Evolutionary conservation across 30 jellyfish, hydroid and myxozoan species (phyloP).

Genomic region (Cassiopea xamachana): DNA sequence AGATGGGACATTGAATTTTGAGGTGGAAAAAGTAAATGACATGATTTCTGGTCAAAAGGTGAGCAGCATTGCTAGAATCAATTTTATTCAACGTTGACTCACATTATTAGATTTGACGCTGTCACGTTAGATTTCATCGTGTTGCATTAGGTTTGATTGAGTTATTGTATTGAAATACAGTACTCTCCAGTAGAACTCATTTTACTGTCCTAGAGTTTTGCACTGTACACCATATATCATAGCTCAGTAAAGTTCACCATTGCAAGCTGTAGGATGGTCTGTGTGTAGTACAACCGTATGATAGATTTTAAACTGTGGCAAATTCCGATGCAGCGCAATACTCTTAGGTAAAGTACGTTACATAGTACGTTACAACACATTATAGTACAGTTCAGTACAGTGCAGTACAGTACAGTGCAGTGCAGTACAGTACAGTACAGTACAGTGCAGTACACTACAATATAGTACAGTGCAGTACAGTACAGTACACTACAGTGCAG

Average conservation of each 20-base stretch:
- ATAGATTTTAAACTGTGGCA: background rate
- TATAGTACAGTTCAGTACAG: background rate
- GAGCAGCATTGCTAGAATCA: background rate
- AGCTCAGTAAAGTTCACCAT: no score
- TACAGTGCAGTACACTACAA: background rate
- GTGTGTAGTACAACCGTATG: background rate
- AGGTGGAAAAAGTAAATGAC: slow-evolving; percentile 78
- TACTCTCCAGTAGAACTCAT: no score
- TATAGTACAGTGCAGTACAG: background rate
- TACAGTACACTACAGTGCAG: background rate
- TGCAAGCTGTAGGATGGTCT: no score
- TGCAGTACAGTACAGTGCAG: background rate
- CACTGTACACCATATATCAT: no score
- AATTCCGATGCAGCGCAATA: background rate
- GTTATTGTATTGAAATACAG: no score
- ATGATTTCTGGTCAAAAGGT: slow-evolving; percentile 80
- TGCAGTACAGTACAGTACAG: background rate
- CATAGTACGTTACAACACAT: background rate
- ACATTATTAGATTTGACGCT: no score
- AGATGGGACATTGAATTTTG: slow-evolving; percentile 91
- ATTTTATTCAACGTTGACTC: background rate
- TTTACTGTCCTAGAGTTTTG: no score
- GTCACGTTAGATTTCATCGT: no score
- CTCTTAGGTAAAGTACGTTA: background rate
- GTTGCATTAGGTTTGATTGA: no score